Evolutionary conservation across 2,113 vertebrate species (phyloP).

Genomic region (Notarius quadriscutis): DNA sequence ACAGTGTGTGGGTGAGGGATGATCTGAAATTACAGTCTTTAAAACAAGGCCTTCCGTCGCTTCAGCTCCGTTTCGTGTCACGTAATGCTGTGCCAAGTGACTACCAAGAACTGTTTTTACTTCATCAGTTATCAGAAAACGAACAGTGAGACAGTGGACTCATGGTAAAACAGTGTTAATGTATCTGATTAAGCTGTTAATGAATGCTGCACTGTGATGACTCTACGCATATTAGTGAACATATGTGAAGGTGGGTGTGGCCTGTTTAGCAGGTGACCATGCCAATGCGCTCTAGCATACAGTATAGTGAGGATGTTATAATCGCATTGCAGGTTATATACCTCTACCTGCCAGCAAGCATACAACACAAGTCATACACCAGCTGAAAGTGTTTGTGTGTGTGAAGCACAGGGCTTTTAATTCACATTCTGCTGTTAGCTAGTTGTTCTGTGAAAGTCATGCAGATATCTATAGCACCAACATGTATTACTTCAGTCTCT

Average conservation of each 20-base stretch:
- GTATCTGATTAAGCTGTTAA: background rate
- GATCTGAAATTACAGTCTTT: conserved; percentile 39
- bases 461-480: too few species aligned
- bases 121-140: background rate
- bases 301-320: background rate
- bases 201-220: background rate
- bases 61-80: background rate
- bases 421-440: too few species aligned
- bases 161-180: background rate
- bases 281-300: background rate
- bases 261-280: conserved; percentile 7
- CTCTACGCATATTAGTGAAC: background rate
- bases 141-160: background rate
- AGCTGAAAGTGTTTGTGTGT: background rate
- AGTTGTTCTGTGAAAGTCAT: too few species aligned
- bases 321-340: background rate
- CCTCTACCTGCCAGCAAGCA: background rate
- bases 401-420: background rate
- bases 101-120: conserved; percentile 18
- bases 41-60: conserved; percentile 6
- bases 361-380: background rate
- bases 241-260: background rate
- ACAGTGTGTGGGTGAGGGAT: conserved; percentile 41
- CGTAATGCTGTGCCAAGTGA: background rate
- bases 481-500: background rate